Conservation (phyloP, 1,140 invertebrate species). For the Maniola jurtina region DNA sequence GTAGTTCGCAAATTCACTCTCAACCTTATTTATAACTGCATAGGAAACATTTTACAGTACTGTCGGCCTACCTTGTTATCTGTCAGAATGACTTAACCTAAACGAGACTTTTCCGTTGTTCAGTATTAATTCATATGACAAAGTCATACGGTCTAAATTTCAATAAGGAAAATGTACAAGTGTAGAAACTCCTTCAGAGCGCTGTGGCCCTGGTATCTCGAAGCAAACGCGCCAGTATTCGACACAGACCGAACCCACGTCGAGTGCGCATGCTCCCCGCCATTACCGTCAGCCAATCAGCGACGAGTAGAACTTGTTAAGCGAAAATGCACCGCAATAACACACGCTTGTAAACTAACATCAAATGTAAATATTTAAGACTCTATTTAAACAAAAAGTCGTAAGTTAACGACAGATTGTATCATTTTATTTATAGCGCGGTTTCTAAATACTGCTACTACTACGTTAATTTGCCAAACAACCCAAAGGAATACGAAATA, state of each 20-base stretch:
- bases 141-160: constrained; percentile 37
- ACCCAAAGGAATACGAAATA: constrained; percentile 42
- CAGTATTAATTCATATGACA: constrained; percentile 28
- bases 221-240: constrained; percentile 74
- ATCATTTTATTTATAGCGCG: not conserved
- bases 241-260: constrained; percentile 59
- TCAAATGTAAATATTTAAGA: constrained; percentile 4
- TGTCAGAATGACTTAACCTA: constrained; percentile 58
- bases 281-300: constrained; percentile 64
- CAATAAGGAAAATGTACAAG: constrained; percentile 4
- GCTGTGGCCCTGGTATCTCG: constrained; percentile 73
- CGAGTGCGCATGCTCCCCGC: constrained; percentile 73
- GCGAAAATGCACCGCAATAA: constrained; percentile 40
- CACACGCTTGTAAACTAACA: constrained; percentile 5
- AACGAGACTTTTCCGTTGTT: constrained; percentile 27
- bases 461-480: not conserved
- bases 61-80: constrained; percentile 45
- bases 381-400: constrained; percentile 9
- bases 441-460: not conserved
- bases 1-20: constrained; percentile 33
- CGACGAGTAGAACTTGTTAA: constrained; percentile 48
- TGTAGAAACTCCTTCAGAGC: constrained; percentile 68
- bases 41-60: constrained; percentile 44
- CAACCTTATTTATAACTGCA: constrained; percentile 15
- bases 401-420: not conserved